Evolutionary conservation across 1,140 invertebrate species (phyloP), one percentile per base, ranked within the genome.

Genomic region (Paracyclopina nana): DNA sequence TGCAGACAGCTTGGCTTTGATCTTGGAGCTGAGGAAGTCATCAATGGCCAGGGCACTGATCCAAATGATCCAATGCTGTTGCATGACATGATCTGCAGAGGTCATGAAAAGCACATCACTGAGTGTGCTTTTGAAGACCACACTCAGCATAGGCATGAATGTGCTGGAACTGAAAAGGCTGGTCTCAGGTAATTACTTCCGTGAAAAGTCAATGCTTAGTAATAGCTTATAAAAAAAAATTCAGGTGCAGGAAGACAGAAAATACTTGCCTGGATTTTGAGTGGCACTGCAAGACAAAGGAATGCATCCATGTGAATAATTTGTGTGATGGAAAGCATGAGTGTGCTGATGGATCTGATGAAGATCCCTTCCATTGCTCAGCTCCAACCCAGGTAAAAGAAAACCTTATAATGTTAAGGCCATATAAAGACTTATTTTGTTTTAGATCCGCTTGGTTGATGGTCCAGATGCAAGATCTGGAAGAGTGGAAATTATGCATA

Each of bases 21-120:
- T 27, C 24, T 44, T 12, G 46, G 46, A 49, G 25, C 25, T 31
- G 14, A 31, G 24, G n/a, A 31, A 20, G 34, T 38, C 20, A 38
- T 38, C 34, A 38, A 38, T 20, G 42, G 42, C 5, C 24, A 20
- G 24, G 42, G 64, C 11, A 60, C 64, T 43, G 62, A 69, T 16
- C n/a, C n/a, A n/a, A 63, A 60, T 14, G 57, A 55, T 14, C 53
- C 54, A 11, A 69, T 72, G 31, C 67, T 75, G 57, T 74, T 82
- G 59, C 79, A 82, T 59, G 75, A 80, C 53, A 62, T 82, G 0
- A 64, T 69, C 14, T 83, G 80, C 57, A 58, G 59, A 0, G 80
- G 80, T 4, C 74, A 74, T 55, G 80, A 83, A 62, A 70, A 68
- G 0, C 69, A 70, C 1, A 56, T 83, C 0, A 64, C 68, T 29